Conservation (phyloP, 2,113 vertebrate genomes). For the Turdus rufiventris region DNA sequence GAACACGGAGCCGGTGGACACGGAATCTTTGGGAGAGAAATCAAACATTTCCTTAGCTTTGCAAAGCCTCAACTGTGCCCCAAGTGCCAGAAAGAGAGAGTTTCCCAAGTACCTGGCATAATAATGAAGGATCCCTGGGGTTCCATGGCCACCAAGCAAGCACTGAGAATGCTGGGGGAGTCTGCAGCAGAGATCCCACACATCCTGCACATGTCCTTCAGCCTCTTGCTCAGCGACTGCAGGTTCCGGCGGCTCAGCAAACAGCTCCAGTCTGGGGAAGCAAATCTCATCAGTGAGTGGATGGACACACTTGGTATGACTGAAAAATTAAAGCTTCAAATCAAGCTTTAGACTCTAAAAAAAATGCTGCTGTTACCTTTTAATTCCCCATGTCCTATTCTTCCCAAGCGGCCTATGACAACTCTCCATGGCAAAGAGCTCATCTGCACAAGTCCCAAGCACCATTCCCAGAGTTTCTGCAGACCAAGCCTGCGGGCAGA, state of each 20-base stretch:
- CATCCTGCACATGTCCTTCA: conserved; percentile 98
- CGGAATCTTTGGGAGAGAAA: conserved; percentile 78
- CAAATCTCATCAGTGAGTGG: background rate
- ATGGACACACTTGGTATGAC: background rate
- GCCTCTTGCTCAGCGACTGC: conserved; percentile 90
- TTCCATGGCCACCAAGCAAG: conserved; percentile 96
- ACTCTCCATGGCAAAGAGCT: conserved; percentile 97
- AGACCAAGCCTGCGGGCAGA: conserved; percentile 93
- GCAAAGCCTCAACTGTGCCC: background rate
- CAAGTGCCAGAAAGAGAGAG: background rate
- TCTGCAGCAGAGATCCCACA: conserved; percentile 95
- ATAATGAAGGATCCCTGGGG: conserved; percentile 96
- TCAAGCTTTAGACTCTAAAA: background rate
- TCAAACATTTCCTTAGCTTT: background rate
- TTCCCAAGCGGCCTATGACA: conserved; percentile 95
- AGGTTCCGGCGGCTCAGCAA: conserved; percentile 93
- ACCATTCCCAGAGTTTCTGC: conserved; percentile 99
- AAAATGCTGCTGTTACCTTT: conserved; percentile 77
- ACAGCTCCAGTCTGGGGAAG: conserved; percentile 90
- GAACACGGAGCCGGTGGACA: conserved; percentile 94
- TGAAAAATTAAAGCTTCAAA: background rate
- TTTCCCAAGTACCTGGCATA: conserved; percentile 87
- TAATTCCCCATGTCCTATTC: conserved; percentile 95
- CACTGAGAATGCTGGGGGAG: conserved; percentile 95
- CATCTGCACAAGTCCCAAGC: conserved; percentile 94